Percentiles rank a stretch among this genome's conserved stretches.
phyloP scores from a whole-genome alignment of 35 echinoderm and acorn worm genomes.

The Nesometra sesokonis region DNA sequence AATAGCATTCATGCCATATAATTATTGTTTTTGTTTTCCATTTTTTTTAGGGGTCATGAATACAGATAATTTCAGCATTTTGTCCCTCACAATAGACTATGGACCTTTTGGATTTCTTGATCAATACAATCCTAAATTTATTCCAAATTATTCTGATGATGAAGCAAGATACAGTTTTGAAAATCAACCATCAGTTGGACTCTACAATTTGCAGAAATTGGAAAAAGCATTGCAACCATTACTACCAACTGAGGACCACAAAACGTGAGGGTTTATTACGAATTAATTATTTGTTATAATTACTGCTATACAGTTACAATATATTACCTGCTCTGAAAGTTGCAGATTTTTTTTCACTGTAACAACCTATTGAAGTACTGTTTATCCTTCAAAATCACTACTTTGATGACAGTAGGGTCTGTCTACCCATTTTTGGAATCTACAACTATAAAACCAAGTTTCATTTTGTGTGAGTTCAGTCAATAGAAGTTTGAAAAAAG shows the following conservation, averaged over 20 bases:
- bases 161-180: constrained; percentile 80
- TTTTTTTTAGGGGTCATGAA: constrained; percentile 80
- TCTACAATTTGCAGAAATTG: constrained; percentile 71
- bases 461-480: too few species aligned
- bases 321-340: too few species aligned
- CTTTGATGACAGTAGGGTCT: too few species aligned
- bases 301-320: too few species aligned
- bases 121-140: constrained; percentile 51
- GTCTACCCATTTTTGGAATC: too few species aligned
- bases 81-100: constrained; percentile 92
- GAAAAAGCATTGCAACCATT: constrained; percentile 43
- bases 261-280: constrained; percentile 47
- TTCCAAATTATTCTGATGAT: constrained; percentile 88
- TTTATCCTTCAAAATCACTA: too few species aligned
- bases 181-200: constrained; percentile 64
- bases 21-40: not conserved
- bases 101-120: constrained; percentile 97
- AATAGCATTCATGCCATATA: too few species aligned
- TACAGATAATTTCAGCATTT: constrained; percentile 96
- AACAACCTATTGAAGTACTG: too few species aligned
- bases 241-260: constrained; percentile 15
- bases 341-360: too few species aligned
- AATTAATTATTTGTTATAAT: not conserved
- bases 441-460: too few species aligned
- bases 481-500: too few species aligned